Evolutionary conservation across 2,888 invertebrate genomes (phyloP).

Genomic region (Timema cristinae): DNA sequence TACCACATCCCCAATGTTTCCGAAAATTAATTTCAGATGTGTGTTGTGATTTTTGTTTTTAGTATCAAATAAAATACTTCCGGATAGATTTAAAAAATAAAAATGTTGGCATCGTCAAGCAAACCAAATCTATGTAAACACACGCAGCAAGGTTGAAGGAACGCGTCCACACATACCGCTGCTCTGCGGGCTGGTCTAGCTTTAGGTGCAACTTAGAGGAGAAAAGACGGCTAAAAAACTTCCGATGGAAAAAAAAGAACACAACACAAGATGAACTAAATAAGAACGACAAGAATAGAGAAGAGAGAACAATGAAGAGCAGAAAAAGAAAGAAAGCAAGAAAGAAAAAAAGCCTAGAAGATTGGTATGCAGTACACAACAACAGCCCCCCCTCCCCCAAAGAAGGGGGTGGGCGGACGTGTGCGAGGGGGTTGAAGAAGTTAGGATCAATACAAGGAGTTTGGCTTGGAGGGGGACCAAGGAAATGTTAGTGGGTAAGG

Average conservation of each 20-base stretch:
- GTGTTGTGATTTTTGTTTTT: too few relatives aligned
- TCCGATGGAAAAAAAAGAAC: background rate
- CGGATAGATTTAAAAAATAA: too few relatives aligned
- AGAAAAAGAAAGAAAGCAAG: slow-evolving; percentile 18
- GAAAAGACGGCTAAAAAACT: background rate
- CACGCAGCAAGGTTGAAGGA: background rate
- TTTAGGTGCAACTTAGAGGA: slow-evolving; percentile 1
- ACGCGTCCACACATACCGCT: background rate
- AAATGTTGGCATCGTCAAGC: too few relatives aligned
- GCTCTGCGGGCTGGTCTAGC: background rate
- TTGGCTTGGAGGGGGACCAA: slow-evolving; percentile 20
- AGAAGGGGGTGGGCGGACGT: slow-evolving; percentile 17
- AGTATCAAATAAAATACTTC: too few relatives aligned
- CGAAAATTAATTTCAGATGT: too few relatives aligned
- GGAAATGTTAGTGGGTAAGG: slow-evolving; percentile 3
- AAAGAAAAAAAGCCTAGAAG: slow-evolving; percentile 23
- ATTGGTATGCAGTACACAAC: slow-evolving; percentile 30
- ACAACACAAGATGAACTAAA: slow-evolving; percentile 10
- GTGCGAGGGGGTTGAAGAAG: slow-evolving; percentile 23
- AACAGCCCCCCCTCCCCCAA: slow-evolving; percentile 15
- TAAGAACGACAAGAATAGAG: slow-evolving; percentile 15
- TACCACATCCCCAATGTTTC: too few relatives aligned
- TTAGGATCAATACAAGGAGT: slow-evolving; percentile 28
- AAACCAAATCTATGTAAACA: too few relatives aligned
- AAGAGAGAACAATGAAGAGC: slow-evolving; percentile 14